phyloP scores from a whole-genome alignment of 2,797 vertebrate genomes.

The Antrozous pallidus region DNA sequence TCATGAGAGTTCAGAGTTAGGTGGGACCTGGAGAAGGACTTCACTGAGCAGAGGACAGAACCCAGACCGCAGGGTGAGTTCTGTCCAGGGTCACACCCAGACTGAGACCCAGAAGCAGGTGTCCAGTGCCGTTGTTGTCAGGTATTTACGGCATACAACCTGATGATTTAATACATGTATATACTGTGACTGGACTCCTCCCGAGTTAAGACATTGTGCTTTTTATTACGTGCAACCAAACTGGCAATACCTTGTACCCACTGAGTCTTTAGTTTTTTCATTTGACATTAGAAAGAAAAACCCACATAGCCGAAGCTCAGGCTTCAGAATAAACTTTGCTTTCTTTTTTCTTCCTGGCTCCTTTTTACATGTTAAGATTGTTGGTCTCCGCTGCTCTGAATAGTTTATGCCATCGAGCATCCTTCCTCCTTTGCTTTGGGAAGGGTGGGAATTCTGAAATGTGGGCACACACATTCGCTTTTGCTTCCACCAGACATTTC shows the following conservation, averaged over 20 bases:
- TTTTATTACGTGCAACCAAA: neutral
- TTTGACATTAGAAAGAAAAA: neutral
- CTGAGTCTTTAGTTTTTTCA: neutral
- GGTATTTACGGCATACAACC: neutral
- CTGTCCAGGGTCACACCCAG: neutral
- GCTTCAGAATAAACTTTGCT: neutral
- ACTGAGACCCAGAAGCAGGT: neutral
- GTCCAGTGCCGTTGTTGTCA: neutral
- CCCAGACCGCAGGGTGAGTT: neutral
- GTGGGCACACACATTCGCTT: neutral
- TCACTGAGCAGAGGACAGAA: neutral
- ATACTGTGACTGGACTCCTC: neutral
- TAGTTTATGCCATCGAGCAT: neutral
- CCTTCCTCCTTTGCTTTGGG: neutral
- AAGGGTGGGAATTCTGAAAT: neutral
- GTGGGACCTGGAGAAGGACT: neutral
- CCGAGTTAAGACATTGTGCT: neutral
- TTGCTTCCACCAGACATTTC: neutral
- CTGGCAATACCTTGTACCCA: neutral
- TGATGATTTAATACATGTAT: neutral
- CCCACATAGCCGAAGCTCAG: neutral
- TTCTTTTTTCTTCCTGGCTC: neutral
- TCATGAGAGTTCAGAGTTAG: neutral
- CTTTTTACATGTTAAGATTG: neutral
- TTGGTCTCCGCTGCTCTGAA: neutral